Base-by-base conservation (phyloP, 2,797 vertebrate genomes). In the Myotis planiceps region DNA sequence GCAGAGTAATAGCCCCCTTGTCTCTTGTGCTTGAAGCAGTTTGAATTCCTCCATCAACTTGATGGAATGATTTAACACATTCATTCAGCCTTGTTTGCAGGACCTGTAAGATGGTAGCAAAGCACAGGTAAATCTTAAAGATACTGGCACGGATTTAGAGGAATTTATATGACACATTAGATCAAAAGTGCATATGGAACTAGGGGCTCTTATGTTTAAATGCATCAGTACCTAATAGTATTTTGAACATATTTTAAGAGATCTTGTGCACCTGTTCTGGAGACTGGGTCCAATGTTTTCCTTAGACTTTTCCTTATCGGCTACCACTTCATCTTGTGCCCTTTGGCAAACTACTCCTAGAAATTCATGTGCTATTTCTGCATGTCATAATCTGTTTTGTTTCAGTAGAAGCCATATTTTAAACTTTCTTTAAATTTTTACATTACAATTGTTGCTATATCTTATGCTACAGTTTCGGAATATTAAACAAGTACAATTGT, bases 401-500 rank as follows among this genome's bases (percentile, higher is more conserved):
- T 97, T 94, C 18, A 15, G 60, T 53, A 75, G 87, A 95, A 76
- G 87, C n/a, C 42, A 0, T 86, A 81, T 93, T 85, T 96, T 95
- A 86, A 97, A 84, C 92, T 97, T 97, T 93, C 58, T 79, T 94
- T 86, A 88, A 95, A 92, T 95, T 97, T 96, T 95, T 92, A 53
- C 47, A 55, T 97, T 95, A 76, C 95, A 60, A 69, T 98, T 97
- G 96, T 97, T 97, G 94, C 82, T 91, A 85, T 97, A 84, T 98
- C 96, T 97, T 98, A 95, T 68, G 83, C 92, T 98, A 97, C 98
- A 97, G 97, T 98, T 98, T 98, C 97, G 97, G 98, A 98, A 98
- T 99, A 98, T 98, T 99, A 98, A 99, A 98, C 98, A 98, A 98
- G 98, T 98, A 99, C 98, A 99, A 99, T 98, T 99, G 98, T 99